These are phyloP conservation scores for Cephus pulcher DNA, from an alignment of 2,888 invertebrate species.

Conservation along the genomic window DNA sequence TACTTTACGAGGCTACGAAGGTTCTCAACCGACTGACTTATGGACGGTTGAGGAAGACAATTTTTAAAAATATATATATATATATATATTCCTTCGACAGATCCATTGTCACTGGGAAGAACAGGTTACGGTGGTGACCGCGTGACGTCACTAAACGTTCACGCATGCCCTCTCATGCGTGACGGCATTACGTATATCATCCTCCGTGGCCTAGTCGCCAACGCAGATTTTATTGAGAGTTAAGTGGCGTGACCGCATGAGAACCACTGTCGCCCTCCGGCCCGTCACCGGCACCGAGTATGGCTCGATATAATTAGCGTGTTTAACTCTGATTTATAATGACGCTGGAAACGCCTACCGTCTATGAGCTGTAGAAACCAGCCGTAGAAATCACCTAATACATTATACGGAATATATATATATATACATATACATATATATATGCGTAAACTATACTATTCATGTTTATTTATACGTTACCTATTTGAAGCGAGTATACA, in stretches of 20 bases:
- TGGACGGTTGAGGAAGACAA: not conserved
- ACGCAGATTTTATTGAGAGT: not conserved
- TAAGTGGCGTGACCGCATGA: constrained; percentile 20
- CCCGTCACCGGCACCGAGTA: constrained; percentile 31
- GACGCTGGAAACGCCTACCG: constrained; percentile 59
- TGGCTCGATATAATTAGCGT: constrained; percentile 58
- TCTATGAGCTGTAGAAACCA: constrained; percentile 36
- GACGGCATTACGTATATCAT: not conserved
- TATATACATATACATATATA: not conserved
- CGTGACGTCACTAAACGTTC: not conserved
- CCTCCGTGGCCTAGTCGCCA: not conserved
- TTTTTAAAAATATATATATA: not conserved
- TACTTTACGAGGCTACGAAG: not conserved
- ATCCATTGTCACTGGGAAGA: not conserved
- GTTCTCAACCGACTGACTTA: not conserved
- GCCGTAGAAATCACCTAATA: not conserved
- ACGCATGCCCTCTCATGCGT: not conserved
- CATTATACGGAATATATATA: not conserved
- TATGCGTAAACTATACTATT: not conserved
- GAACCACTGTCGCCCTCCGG: constrained; percentile 36
- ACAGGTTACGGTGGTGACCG: not conserved
- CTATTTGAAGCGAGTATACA: not conserved
- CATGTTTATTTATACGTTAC: not conserved
- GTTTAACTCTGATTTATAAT: constrained; percentile 62
- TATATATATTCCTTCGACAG: not conserved